Conservation (phyloP, 2,113 vertebrate genomes). For the Corythornis madagascariensis region DNA sequence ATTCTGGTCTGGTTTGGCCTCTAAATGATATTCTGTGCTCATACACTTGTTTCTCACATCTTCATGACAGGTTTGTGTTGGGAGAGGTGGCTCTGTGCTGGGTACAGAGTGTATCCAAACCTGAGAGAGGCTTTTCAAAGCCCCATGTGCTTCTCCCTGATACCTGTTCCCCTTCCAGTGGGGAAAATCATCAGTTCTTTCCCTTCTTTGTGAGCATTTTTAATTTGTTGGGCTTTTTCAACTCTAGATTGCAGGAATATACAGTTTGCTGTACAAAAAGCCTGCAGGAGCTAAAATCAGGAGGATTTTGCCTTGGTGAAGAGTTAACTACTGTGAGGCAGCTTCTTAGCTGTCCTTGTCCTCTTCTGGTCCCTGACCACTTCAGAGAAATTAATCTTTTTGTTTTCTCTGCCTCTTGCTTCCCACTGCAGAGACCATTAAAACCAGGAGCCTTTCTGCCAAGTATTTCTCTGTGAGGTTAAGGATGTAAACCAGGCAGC, state of each 20-base stretch:
- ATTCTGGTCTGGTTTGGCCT: not conserved
- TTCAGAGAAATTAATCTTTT: not conserved
- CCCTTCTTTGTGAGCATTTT: not conserved
- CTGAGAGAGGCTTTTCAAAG: not conserved
- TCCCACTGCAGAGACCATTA: not conserved
- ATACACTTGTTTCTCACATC: not conserved
- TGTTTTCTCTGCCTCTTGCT: not conserved
- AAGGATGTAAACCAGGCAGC: not conserved
- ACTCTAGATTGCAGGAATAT: not conserved
- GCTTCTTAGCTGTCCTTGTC: not conserved
- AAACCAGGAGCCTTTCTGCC: not conserved
- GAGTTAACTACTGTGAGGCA: not conserved
- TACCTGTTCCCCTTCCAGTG: not conserved
- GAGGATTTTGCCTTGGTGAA: not conserved
- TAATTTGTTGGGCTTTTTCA: not conserved
- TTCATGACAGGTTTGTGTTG: not conserved
- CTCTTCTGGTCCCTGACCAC: fast-evolving
- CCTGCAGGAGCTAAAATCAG: not conserved
- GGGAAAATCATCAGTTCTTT: not conserved
- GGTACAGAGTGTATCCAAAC: not conserved
- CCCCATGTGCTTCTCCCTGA: not conserved
- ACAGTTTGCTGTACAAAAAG: not conserved
- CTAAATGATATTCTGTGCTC: not conserved
- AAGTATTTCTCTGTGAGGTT: not conserved
- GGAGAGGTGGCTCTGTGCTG: not conserved